phyloP scores from a whole-genome alignment of 2,888 invertebrate genomes.

The Dastarcus helophoroides region DNA sequence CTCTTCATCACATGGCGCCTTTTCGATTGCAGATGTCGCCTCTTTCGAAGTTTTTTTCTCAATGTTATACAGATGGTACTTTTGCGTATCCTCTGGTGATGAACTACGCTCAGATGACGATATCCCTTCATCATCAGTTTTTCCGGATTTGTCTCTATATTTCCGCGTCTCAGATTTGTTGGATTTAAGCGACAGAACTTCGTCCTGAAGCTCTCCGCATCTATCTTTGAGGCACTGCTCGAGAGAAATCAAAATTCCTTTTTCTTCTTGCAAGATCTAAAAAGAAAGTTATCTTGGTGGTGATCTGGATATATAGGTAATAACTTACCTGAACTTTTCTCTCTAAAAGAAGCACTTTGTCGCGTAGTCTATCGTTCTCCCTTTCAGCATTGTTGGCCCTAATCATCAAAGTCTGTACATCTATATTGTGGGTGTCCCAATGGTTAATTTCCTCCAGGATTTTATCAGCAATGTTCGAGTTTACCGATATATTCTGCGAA shows the following conservation, averaged over 20 bases:
- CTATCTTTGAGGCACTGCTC: slow-evolving; percentile 65
- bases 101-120: slow-evolving; percentile 73
- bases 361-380: slow-evolving; percentile 51
- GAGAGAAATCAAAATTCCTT: slow-evolving; percentile 58
- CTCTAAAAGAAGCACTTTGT: slow-evolving; percentile 58
- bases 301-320: not conserved
- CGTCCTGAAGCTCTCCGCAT: slow-evolving; percentile 63
- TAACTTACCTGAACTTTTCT: slow-evolving; percentile 53
- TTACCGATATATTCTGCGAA: slow-evolving; percentile 50
- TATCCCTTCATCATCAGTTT: slow-evolving; percentile 80
- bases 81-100: slow-evolving; percentile 44
- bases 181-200: slow-evolving; percentile 47
- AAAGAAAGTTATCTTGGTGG: slow-evolving; percentile 9
- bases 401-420: slow-evolving; percentile 62
- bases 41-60: slow-evolving; percentile 38
- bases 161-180: not conserved
- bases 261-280: slow-evolving; percentile 66
- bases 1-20: slow-evolving; percentile 44
- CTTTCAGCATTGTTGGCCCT: slow-evolving; percentile 59
- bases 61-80: slow-evolving; percentile 48
- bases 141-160: slow-evolving; percentile 26
- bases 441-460: slow-evolving; percentile 59
- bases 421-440: slow-evolving; percentile 67
- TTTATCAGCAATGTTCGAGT: slow-evolving; percentile 50
- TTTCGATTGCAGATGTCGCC: slow-evolving; percentile 22